Conservation (phyloP, 2,113 vertebrate species). For the Aegotheles bennettii region DNA sequence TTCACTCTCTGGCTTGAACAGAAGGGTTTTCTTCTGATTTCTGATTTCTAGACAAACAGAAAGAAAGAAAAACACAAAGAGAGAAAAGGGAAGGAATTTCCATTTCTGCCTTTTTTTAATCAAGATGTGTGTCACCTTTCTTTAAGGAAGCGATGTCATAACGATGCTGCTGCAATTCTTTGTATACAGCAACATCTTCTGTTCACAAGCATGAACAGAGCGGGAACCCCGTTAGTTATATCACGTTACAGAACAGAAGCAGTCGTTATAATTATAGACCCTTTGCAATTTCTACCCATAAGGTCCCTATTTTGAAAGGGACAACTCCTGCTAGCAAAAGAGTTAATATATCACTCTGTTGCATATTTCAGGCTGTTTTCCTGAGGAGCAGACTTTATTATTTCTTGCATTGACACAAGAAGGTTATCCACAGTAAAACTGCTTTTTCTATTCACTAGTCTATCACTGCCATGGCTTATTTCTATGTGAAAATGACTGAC, state of each 20-base stretch:
- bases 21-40: background rate
- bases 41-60: background rate
- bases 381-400: conserved; percentile 47
- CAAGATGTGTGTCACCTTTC: background rate
- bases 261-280: background rate
- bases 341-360: conserved; percentile 38
- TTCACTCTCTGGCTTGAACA: conserved; percentile 2
- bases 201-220: background rate
- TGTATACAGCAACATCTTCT: background rate
- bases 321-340: conserved; percentile 18
- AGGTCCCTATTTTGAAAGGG: background rate
- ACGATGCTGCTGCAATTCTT: background rate
- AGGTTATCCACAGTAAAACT: conserved; percentile 59
- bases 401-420: conserved; percentile 62
- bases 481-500: conserved; percentile 69
- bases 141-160: background rate
- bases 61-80: background rate
- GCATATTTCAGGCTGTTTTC: conserved; percentile 1
- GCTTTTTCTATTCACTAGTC: conserved; percentile 67
- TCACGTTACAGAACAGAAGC: background rate
- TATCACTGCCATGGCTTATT: conserved; percentile 70
- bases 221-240: background rate
- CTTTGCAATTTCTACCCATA: background rate
- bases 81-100: background rate
- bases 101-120: background rate